These are phyloP conservation scores for Muschampia plurimacula DNA, from an alignment of 2,888 invertebrate species.

Conservation along the genomic window DNA sequence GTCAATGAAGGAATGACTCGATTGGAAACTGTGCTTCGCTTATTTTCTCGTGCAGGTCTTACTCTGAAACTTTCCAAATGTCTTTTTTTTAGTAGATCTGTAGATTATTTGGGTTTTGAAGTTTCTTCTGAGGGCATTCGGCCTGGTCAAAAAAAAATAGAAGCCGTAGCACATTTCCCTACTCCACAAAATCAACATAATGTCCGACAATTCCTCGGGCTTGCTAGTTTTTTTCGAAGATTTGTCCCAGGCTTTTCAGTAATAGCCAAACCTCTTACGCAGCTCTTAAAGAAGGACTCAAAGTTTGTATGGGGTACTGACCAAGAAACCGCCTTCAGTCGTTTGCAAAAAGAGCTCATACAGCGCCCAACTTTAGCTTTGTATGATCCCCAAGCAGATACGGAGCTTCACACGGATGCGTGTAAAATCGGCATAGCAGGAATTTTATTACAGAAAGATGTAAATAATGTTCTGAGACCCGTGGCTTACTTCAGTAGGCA, in stretches of 20 bases:
- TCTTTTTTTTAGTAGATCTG: background rate
- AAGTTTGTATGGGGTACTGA: background rate
- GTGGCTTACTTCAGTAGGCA: background rate
- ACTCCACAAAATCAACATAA: background rate
- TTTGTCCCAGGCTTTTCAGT: background rate
- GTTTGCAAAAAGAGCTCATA: background rate
- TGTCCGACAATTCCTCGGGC: background rate
- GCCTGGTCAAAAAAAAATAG: background rate
- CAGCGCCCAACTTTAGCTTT: background rate
- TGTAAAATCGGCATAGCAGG: background rate
- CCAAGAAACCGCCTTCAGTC: background rate
- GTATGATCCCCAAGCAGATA: background rate
- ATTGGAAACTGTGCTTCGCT: background rate
- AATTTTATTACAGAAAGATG: background rate
- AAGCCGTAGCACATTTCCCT: background rate
- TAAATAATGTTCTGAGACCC: background rate
- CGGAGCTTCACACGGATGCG: background rate
- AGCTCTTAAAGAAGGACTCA: background rate
- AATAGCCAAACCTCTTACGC: background rate
- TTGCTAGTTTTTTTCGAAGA: background rate
- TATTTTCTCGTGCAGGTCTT: background rate
- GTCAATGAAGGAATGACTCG: background rate
- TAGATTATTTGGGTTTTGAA: background rate
- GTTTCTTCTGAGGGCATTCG: background rate
- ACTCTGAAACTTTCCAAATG: background rate